A percentile compares a stretch with the other conserved stretches of the same genome.
phyloP scores from a whole-genome alignment of 2,113 vertebrate genomes.

The Leptobrachium leishanense region DNA sequence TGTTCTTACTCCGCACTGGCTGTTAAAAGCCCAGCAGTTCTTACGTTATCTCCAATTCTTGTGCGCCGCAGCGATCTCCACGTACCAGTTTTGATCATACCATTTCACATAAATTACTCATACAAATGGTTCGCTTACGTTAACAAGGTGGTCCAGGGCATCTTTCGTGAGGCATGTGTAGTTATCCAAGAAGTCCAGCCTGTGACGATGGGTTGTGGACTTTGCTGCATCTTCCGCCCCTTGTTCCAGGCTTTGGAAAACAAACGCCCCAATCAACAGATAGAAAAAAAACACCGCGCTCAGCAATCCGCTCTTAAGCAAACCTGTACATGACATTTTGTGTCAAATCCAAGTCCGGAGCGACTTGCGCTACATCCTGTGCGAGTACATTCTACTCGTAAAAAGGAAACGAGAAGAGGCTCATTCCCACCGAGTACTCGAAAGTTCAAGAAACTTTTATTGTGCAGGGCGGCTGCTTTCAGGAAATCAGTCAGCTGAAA shows the following conservation, averaged over 20 bases:
- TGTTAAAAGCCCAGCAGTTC: no score
- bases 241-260: conserved; percentile 65
- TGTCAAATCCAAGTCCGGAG: not conserved
- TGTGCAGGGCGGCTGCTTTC: not conserved
- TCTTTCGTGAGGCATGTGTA: conserved; percentile 51
- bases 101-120: no score
- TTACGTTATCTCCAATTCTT: not conserved
- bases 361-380: not conserved
- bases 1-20: no score
- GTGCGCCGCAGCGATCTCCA: no score
- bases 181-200: conserved; percentile 60
- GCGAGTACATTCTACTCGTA: not conserved
- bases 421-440: not conserved
- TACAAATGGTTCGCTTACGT: conserved; percentile 52
- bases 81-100: no score
- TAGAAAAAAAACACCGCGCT: conserved; percentile 50
- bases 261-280: conserved; percentile 55
- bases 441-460: not conserved
- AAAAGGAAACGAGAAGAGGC: conserved; percentile 8
- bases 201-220: conserved; percentile 53
- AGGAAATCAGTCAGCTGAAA: not conserved
- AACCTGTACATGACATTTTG: not conserved
- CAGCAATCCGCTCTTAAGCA: conserved; percentile 17
- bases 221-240: conserved; percentile 54
- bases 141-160: conserved; percentile 62